Percentiles rank a stretch among this genome's conserved stretches.
Conservation (phyloP, 2,113 vertebrate genomes). For the Lagopus muta region DNA sequence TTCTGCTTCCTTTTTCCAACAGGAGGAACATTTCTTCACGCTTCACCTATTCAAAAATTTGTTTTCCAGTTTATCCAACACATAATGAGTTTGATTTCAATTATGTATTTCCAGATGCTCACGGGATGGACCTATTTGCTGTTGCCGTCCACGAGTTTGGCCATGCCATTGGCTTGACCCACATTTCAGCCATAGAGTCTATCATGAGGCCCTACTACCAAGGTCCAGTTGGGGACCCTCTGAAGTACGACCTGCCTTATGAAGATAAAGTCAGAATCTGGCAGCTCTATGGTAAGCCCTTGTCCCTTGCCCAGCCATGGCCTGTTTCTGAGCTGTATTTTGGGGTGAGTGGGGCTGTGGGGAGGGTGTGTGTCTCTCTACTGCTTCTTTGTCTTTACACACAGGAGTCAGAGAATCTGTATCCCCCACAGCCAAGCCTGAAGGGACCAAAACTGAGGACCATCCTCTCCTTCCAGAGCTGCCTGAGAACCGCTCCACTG, state of each 20-base stretch:
- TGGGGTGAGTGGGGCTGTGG: background rate
- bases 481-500: constrained; percentile 85
- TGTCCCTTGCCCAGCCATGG: accelerated
- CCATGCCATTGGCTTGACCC: constrained; percentile 93
- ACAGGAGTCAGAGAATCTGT: constrained; percentile 92
- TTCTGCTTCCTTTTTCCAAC: background rate
- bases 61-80: background rate
- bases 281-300: constrained; percentile 91
- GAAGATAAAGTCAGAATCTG: constrained; percentile 94
- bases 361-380: background rate
- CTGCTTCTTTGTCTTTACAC: constrained; percentile 23
- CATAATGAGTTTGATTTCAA: background rate
- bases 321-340: background rate
- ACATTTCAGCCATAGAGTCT: constrained; percentile 89
- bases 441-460: constrained; percentile 79
- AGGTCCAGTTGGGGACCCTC: constrained; percentile 93
- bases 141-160: constrained; percentile 98
- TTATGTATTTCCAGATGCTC: constrained; percentile 79
- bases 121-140: constrained; percentile 93
- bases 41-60: background rate
- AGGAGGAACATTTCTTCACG: background rate
- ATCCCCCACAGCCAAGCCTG: constrained; percentile 86
- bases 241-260: constrained; percentile 92
- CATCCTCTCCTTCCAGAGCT: constrained; percentile 89
- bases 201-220: constrained; percentile 98